phyloP scores from a whole-genome alignment of 2,888 invertebrate genomes.

The Drosophila ustulata region DNA sequence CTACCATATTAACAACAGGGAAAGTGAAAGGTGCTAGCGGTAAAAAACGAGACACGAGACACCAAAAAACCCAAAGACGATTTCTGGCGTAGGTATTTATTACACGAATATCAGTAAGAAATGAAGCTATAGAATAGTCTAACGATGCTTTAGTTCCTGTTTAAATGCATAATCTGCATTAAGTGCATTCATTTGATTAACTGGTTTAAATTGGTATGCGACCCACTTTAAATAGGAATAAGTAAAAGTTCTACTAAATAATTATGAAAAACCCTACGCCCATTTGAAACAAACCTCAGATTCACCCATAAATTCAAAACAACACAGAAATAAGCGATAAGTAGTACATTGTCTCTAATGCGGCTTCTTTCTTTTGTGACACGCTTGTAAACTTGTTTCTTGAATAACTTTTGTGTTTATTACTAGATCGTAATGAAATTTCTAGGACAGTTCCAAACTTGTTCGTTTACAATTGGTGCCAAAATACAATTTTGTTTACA shows the following conservation, averaged over 20 bases:
- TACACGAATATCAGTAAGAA: not conserved
- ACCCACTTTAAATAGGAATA: not conserved
- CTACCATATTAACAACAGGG: conserved; percentile 30
- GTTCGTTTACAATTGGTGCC: conserved; percentile 1
- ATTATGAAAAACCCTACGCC: not conserved
- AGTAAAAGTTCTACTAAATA: not conserved
- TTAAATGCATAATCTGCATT: not conserved
- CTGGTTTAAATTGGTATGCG: not conserved
- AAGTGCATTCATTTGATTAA: not conserved
- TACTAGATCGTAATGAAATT: conserved; percentile 3
- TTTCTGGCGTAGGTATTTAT: conserved; percentile 3
- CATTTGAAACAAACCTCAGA: not conserved
- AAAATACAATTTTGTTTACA: not conserved
- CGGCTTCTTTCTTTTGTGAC: not conserved
- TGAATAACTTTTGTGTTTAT: conserved; percentile 1
- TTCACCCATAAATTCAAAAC: not conserved
- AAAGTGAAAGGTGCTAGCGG: conserved; percentile 72
- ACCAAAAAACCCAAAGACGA: not conserved
- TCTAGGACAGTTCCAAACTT: conserved; percentile 2
- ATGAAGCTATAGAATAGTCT: not conserved
- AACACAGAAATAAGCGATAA: not conserved
- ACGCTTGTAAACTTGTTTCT: conserved; percentile 1
- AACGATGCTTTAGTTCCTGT: not conserved
- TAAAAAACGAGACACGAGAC: conserved; percentile 19
- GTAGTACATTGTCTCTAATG: not conserved